Percentiles rank a stretch among this genome's conserved stretches.
phyloP scores from a whole-genome alignment of 1,140 invertebrate genomes.

The Macrobrachium rosenbergii region DNA sequence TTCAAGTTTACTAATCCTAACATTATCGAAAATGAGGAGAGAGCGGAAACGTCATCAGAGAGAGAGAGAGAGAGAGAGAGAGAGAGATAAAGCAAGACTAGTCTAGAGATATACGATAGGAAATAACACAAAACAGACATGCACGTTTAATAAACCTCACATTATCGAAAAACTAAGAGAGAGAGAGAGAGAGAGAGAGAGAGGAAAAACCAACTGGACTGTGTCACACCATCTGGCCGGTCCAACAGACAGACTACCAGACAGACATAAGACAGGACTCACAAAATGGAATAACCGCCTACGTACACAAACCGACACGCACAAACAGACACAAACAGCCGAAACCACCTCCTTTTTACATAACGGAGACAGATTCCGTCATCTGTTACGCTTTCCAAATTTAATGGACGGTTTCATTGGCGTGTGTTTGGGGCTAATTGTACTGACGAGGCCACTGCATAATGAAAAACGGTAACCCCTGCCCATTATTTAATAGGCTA shows the following conservation, averaged over 20 bases:
- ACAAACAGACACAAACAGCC: slow-evolving; percentile 11
- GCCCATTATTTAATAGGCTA: too few relatives aligned
- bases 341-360: too few relatives aligned
- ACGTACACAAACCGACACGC: slow-evolving; percentile 15
- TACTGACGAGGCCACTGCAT: too few relatives aligned
- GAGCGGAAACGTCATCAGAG: neutral
- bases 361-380: too few relatives aligned
- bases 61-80: slow-evolving; percentile 31
- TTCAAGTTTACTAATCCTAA: too few relatives aligned
- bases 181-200: neutral
- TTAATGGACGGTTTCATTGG: neutral
- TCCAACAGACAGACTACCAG: too few relatives aligned
- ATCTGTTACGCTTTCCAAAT: too few relatives aligned
- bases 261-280: too few relatives aligned
- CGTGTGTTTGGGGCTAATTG: neutral
- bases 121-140: neutral
- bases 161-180: neutral
- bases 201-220: neutral
- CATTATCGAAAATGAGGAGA: neutral
- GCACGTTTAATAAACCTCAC: neutral
- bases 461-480: too few relatives aligned
- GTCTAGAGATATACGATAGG: neutral
- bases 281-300: neutral
- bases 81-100: neutral
- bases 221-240: too few relatives aligned